Base-by-base conservation (phyloP, 1,140 invertebrate species). In the Spodoptera litura region DNA sequence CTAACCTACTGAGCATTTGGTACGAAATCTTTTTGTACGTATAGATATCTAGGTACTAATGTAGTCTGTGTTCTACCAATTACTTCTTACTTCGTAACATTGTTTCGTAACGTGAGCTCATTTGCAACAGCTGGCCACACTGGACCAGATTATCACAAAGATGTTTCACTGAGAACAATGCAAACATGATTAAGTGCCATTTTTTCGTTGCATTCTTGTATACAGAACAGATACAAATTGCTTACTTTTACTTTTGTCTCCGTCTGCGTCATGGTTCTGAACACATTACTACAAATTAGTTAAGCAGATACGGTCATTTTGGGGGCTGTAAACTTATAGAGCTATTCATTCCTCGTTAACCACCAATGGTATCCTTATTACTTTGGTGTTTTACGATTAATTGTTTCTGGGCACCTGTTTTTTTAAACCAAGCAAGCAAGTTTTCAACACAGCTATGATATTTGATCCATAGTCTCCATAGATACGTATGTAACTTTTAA, bases 231-330 rank as follows among this genome's bases (percentile, higher is more conserved):
- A 35, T 0, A 61, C 11, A 27, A 61, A 27, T 35, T 4, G 58
- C 58, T 61, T 13, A 61, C 58, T 61, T 61, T 61, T 61, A 61
- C 58, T 61, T 61, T 61, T 61, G 27, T 61, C 58, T 13, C 5
- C 2, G 27, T 61, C 27, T 31, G 4, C 58, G 58, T 61, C 27
- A 61, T 61, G 11, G 13, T 61, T 61, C 20, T 35, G 35, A 35
- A 31, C 58, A 35, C 58, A 35, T 61, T 9, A 44, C 38, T 44
- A 10, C 5, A 44, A 6, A 44, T 44, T 44, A 44, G 38, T 44
- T 44, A 44, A 8, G 0, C 38, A 8, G 9, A 8, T 2, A 44
- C 38, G 38, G 38, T 10, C 38, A 44, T 44, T 44, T 44, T 44
- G 6, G 38, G 38, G 5, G 38, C 38, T 44, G 38, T 44, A 44